phyloP scores from a whole-genome alignment of 2,113 vertebrate species.

The Mugil cephalus region DNA sequence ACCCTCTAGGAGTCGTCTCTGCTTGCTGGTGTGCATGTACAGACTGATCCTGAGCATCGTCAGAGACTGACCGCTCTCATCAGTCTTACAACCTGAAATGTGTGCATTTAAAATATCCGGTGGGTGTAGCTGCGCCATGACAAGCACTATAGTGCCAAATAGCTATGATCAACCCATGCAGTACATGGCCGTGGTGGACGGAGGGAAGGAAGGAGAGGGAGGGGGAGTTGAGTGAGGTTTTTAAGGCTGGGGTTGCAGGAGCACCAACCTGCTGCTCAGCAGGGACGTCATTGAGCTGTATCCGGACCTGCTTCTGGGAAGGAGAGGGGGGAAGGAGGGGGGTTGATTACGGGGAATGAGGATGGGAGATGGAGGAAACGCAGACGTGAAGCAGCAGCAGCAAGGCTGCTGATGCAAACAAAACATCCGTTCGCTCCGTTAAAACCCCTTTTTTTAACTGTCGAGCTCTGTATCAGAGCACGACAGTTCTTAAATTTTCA shows the following conservation, averaged over 20 bases:
- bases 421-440: too few relatives aligned
- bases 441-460: too few relatives aligned
- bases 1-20: neutral
- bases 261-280: constrained; percentile 83
- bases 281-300: constrained; percentile 81
- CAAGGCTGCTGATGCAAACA: neutral
- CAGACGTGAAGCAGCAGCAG: neutral
- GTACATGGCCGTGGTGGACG: constrained; percentile 33
- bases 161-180: constrained; percentile 64
- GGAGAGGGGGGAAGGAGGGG: constrained; percentile 72
- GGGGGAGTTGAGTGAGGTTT: constrained; percentile 17
- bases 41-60: constrained; percentile 21
- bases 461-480: too few relatives aligned
- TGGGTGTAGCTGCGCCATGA: neutral
- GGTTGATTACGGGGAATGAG: constrained; percentile 60
- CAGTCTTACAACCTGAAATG: neutral
- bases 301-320: constrained; percentile 86
- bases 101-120: too few relatives aligned
- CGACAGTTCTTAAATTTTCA: too few relatives aligned
- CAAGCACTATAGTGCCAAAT: constrained; percentile 12
- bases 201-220: too few relatives aligned
- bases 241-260: constrained; percentile 24
- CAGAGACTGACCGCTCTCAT: constrained; percentile 6
- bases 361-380: constrained; percentile 33
- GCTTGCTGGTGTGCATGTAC: constrained; percentile 21